Evolutionary conservation across 2,888 invertebrate genomes (phyloP), one percentile per base, ranked within the genome.

Genomic region (Ceraclea dissimilis): DNA sequence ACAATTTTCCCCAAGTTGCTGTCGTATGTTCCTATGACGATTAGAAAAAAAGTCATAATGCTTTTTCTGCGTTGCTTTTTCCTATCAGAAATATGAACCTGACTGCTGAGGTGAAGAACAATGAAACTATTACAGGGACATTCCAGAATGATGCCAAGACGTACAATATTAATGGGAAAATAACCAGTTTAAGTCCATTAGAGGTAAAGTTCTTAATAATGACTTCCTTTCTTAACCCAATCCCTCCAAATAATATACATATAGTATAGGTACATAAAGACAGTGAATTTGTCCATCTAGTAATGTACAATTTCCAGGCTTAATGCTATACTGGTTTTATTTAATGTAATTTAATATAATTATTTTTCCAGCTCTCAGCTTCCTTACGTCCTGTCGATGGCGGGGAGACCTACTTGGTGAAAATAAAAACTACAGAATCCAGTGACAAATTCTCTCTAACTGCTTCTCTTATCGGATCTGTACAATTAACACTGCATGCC

Each of bases 191-290:
- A 20, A 64, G 72, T 26, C 77, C 78, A 0, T 61, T 74, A 1
- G 74, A 77, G 65, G 78, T 77, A 65, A 66, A 17, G 11, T n/a
- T n/a, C n/a, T n/a, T n/a, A n/a, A n/a, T n/a, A n/a, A 22, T n/a
- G n/a, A n/a, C n/a, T n/a, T n/a, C 20, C 10, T n/a, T n/a, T n/a
- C n/a, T n/a, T n/a, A n/a, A n/a, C n/a, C n/a, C n/a, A n/a, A n/a
- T n/a, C n/a, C n/a, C n/a, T n/a, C n/a, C n/a, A n/a, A n/a, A n/a
- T n/a, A n/a, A n/a, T n/a, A n/a, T n/a, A n/a, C n/a, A n/a, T n/a
- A n/a, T n/a, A n/a, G n/a, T n/a, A n/a, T n/a, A n/a, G n/a, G n/a
- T n/a, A n/a, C n/a, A n/a, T n/a, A n/a, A n/a, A n/a, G n/a, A n/a
- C n/a, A n/a, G n/a, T n/a, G n/a, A n/a, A n/a, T n/a, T n/a, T n/a